Evolutionary conservation across 2,888 invertebrate species (phyloP).

Genomic region (Xanthorhoe designata): DNA sequence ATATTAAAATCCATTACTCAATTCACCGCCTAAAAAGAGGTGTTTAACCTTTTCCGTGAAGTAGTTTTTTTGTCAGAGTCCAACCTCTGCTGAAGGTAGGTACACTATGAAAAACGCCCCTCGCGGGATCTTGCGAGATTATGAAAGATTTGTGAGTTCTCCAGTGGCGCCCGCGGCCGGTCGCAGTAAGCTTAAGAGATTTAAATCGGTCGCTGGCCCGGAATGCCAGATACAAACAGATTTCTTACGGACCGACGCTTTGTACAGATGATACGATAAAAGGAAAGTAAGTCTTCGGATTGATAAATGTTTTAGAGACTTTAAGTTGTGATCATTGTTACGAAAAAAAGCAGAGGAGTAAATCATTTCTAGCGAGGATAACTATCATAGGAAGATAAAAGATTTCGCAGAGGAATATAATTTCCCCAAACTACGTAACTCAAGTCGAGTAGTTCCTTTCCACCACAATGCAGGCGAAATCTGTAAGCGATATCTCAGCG

Average conservation of each 20-base stretch:
- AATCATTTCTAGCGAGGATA: neutral
- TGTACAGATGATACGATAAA: constrained; percentile 61
- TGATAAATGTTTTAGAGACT: constrained; percentile 33
- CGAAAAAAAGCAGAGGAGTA: neutral
- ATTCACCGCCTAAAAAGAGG: constrained; percentile 45
- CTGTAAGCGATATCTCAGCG: constrained; percentile 73
- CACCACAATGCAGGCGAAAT: constrained; percentile 74
- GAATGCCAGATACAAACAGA: constrained; percentile 84
- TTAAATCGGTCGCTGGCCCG: constrained; percentile 83
- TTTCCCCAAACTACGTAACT: constrained; percentile 23
- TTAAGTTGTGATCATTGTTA: neutral
- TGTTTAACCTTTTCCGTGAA: constrained; percentile 48
- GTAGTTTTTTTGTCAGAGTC: constrained; percentile 49
- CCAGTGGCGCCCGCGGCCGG: constrained; percentile 75
- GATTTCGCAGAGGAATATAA: constrained; percentile 18
- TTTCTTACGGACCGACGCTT: constrained; percentile 72
- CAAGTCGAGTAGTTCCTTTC: constrained; percentile 43
- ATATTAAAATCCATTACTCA: constrained; percentile 52
- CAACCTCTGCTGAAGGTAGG: constrained; percentile 48
- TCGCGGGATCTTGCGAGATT: constrained; percentile 78
- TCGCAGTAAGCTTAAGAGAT: constrained; percentile 82
- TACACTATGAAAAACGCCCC: constrained; percentile 80
- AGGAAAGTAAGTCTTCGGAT: constrained; percentile 37
- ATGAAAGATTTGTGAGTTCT: constrained; percentile 85
- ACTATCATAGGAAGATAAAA: constrained; percentile 14